Conservation (phyloP, 2,113 vertebrate species). For the Nicator chloris region DNA sequence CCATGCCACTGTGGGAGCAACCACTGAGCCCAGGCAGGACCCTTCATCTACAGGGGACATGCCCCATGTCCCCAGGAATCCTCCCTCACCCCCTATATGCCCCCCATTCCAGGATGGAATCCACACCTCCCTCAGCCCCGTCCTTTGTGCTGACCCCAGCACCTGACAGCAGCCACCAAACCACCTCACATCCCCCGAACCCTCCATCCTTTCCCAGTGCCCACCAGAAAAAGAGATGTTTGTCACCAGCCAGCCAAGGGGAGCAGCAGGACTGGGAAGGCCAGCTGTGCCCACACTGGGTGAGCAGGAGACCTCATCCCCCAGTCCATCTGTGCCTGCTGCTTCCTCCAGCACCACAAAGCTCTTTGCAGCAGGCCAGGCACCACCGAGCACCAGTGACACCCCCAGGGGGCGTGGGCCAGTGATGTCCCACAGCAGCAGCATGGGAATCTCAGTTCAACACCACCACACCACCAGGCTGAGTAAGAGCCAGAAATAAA, state of each 20-base stretch:
- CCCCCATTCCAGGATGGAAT: background rate
- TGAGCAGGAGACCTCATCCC: background rate
- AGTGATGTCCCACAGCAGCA: background rate
- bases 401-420: rapidly evolving
- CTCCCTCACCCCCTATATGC: rapidly evolving
- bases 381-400: background rate
- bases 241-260: background rate
- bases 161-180: background rate
- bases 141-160: background rate
- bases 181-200: background rate
- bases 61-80: background rate
- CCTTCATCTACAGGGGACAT: background rate
- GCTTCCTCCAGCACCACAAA: background rate
- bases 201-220: background rate
- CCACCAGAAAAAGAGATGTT: background rate
- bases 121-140: background rate
- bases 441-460: rapidly evolving
- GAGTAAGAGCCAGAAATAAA: background rate
- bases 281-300: background rate
- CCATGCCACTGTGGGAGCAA: background rate
- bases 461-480: too few species aligned
- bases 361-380: background rate
- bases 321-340: background rate
- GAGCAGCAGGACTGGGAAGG: background rate
- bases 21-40: rapidly evolving